phyloP scores from a whole-genome alignment of 1,140 invertebrate genomes.

The Drosophila erecta region DNA sequence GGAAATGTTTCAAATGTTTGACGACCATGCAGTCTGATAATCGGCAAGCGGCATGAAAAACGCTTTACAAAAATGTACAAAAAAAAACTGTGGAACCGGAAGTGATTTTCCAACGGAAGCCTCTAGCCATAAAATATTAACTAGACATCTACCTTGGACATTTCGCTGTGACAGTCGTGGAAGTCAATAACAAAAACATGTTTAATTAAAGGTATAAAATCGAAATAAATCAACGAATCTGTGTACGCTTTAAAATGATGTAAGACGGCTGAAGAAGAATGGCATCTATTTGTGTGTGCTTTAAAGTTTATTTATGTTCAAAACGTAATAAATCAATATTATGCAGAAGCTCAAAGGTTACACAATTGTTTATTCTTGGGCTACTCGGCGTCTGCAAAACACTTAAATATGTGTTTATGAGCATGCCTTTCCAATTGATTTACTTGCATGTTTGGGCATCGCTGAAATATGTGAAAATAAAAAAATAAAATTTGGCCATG shows the following conservation, averaged over 20 bases:
- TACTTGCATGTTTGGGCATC: neutral
- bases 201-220: neutral
- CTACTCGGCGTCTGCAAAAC: too few relatives aligned
- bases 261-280: neutral
- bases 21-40: conserved; percentile 2
- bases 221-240: too few relatives aligned
- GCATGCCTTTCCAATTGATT: neutral
- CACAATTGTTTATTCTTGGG: too few relatives aligned
- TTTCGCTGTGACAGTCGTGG: neutral
- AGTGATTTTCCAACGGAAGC: conserved; percentile 17
- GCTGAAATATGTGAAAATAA: neutral
- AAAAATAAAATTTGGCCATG: neutral
- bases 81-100: conserved; percentile 10
- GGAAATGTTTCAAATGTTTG: conserved; percentile 15
- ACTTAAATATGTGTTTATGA: conserved; percentile 2
- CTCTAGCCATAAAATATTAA: conserved; percentile 29
- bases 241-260: neutral
- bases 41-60: conserved; percentile 18
- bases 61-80: neutral
- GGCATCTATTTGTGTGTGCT: neutral
- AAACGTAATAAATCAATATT: neutral
- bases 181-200: neutral
- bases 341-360: too few relatives aligned
- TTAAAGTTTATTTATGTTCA: neutral
- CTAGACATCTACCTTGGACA: conserved; percentile 6